These are phyloP conservation scores for Acrossocheilus fasciatus DNA, from an alignment of 2,797 vertebrate species.

Conservation along the genomic window DNA sequence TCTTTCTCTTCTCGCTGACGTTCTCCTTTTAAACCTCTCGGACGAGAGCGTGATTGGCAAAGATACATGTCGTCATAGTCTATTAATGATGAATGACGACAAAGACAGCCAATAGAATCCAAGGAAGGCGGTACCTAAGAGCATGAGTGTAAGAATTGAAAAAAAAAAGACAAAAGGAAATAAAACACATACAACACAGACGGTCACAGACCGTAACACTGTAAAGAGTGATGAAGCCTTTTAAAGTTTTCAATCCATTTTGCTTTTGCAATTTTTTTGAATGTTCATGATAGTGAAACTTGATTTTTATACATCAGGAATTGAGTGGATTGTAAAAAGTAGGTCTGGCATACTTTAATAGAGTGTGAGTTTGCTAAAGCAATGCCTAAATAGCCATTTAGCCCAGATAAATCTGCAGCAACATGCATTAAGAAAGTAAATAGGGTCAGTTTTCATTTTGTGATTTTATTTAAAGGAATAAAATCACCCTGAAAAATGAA, in stretches of 20 bases:
- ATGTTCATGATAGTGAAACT: not conserved
- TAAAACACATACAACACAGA: no score
- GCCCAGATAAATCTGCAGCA: not conserved
- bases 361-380: not conserved
- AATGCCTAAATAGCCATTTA: not conserved
- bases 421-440: not conserved
- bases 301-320: not conserved
- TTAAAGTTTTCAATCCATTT: slow-evolving; percentile 1
- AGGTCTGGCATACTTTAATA: not conserved
- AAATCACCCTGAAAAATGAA: not conserved
- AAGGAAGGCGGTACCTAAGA: no score
- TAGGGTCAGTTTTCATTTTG: not conserved
- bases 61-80: no score
- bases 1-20: no score
- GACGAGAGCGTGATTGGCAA: no score
- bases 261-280: not conserved
- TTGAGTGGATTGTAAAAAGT: not conserved
- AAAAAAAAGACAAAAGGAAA: no score
- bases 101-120: no score
- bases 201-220: no score
- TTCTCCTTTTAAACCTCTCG: no score
- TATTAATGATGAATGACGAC: no score
- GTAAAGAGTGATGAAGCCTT: not conserved
- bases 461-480: not conserved
- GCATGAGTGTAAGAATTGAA: no score